These are phyloP conservation scores for Nephotettix cincticeps DNA, from an alignment of 1,140 invertebrate genomes.

Conservation along the genomic window DNA sequence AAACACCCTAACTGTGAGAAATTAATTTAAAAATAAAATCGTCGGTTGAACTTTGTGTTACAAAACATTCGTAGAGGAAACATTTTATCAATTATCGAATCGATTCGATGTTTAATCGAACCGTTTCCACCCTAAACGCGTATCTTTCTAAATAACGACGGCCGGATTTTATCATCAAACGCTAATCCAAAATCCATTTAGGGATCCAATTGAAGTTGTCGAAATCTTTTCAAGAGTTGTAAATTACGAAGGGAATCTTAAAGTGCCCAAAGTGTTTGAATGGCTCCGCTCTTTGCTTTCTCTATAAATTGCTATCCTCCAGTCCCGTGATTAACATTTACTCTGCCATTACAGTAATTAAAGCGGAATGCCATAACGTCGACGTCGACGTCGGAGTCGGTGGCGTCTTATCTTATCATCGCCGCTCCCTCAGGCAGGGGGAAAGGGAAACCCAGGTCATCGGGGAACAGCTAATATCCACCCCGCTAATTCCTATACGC, in stretches of 20 bases:
- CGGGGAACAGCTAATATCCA: constrained; percentile 23
- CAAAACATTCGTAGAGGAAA: no score
- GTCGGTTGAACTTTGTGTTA: no score
- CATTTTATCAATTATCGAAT: no score
- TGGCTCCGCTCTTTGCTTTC: constrained; percentile 6
- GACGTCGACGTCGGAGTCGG: no score
- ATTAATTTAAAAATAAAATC: no score
- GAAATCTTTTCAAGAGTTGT: constrained; percentile 23
- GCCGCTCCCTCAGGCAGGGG: background rate
- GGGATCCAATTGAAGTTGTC: constrained; percentile 21
- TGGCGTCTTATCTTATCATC: constrained; percentile 25
- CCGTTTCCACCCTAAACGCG: background rate
- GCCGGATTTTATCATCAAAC: constrained; percentile 9
- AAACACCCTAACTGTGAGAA: no score
- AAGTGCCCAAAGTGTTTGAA: constrained; percentile 15
- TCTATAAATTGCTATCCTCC: constrained; percentile 26
- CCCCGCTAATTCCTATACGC: constrained; percentile 23
- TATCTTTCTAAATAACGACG: background rate
- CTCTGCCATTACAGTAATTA: constrained; percentile 26
- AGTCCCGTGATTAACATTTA: constrained; percentile 22
- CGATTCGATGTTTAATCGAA: no score
- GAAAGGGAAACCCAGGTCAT: constrained; percentile 12
- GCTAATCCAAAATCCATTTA: constrained; percentile 22
- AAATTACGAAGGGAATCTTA: constrained; percentile 17
- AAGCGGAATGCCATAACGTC: constrained; percentile 23